Conservation (phyloP, 2,888 invertebrate species). For the Agelastica alni region DNA sequence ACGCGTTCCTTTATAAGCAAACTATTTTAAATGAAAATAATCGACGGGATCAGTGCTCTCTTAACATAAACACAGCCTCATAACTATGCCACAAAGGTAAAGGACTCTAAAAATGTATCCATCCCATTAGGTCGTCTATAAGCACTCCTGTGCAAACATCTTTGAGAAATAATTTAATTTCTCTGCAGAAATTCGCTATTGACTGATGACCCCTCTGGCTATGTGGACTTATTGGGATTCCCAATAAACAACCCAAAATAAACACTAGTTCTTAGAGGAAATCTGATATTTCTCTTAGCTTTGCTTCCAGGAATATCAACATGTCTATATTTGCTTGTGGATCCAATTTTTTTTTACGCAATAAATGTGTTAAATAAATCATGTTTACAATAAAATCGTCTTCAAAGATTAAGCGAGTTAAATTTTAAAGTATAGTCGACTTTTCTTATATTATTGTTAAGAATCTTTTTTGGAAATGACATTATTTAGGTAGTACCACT, state of each 20-base stretch:
- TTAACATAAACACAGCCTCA: too few species aligned
- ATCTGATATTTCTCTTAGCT: constrained; percentile 24
- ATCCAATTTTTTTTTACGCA: too few species aligned
- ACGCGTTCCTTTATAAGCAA: too few species aligned
- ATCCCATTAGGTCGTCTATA: constrained; percentile 11
- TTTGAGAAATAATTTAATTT: constrained; percentile 42
- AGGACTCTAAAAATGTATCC: constrained; percentile 2
- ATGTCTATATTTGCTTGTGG: constrained; percentile 8
- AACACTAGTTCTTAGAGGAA: constrained; percentile 23
- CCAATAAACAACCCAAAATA: constrained; percentile 32
- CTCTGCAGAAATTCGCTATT: constrained; percentile 35
- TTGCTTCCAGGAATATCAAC: constrained; percentile 13
- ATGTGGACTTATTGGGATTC: constrained; percentile 24
- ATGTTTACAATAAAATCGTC: too few species aligned
- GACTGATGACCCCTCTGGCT: constrained; percentile 36
- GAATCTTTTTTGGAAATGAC: too few species aligned
- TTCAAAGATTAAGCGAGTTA: too few species aligned
- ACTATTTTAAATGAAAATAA: too few species aligned
- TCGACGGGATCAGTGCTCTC: too few species aligned
- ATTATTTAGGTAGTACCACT: too few species aligned
- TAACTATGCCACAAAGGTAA: not conserved
- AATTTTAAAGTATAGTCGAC: too few species aligned
- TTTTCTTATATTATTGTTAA: too few species aligned
- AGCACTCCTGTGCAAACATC: constrained; percentile 41
- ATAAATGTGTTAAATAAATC: too few species aligned